Base-by-base conservation (phyloP, 2,888 invertebrate genomes). In the Anticlea derivata region DNA sequence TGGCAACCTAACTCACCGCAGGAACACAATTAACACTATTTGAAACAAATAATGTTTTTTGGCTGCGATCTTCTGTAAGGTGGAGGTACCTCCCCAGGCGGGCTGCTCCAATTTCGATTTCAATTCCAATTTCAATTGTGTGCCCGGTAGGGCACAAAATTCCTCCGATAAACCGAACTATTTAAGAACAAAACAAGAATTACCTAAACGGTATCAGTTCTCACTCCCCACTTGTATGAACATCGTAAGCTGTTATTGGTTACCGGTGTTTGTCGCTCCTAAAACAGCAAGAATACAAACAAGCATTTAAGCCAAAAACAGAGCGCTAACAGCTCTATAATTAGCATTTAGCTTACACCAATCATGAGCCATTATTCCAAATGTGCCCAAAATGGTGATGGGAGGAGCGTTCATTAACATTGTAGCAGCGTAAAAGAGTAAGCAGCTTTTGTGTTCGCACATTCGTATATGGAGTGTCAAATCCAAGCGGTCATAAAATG, bases 241-340 rank as follows among this genome's bases (percentile, higher is more conserved):
- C 24, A 31, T 13, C 6, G 10, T 48, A 37, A 35, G 8, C 35
- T 17, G 27, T 49, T 45, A 55, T 53, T 57, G 55, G 60, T 37
- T 31, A 31, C 43, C 22, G 6, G 12, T 39, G 31, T 55, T 41
- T 43, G 50, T 48, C 33, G 37, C 39, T 60, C 69, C 68, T 50
- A 68, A 69, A 66, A 64, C 62, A 69, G 59, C 35, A 40, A 44
- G 46, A 47, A 58, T 50, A 61, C 60, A 62, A 48, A 55, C 55
- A 58, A 34, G 47, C 13, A 46, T 51, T 58, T 61, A 61, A 64
- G 55, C 72, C 74, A 68, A 71, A 79, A 73, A 77, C 67, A 78
- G 81, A 61, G 62, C 68, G 80, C 76, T 80, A 84, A 71, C 60
- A 78, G 67, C 60, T 66, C 67, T 60, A 65, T 75, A 68, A 76